phyloP scores from a whole-genome alignment of 2,797 vertebrate genomes.

The Aplochiton taeniatus region DNA sequence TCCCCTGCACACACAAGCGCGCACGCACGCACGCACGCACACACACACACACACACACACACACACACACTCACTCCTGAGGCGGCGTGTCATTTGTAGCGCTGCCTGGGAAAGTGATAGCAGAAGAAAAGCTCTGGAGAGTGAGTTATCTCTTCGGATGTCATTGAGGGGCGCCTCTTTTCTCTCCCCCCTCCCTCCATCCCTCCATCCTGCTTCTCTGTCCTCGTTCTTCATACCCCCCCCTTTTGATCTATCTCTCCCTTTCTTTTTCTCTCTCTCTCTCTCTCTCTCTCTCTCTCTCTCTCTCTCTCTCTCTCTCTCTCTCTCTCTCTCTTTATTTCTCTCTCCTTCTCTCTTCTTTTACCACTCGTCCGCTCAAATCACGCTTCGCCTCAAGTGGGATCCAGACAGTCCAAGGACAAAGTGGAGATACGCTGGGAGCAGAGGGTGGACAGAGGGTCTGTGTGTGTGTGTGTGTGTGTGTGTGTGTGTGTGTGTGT shows the following conservation, averaged over 20 bases:
- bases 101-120: slow-evolving; percentile 75
- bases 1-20: neutral
- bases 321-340: slow-evolving; percentile 51
- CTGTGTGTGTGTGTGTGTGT: neutral
- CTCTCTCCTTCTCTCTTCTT: slow-evolving; percentile 60
- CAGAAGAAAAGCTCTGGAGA: slow-evolving; percentile 72
- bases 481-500: slow-evolving; percentile 7
- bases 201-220: slow-evolving; percentile 6
- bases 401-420: slow-evolving; percentile 79
- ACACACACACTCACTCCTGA: slow-evolving; percentile 48
- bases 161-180: slow-evolving; percentile 71
- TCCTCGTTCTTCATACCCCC: slow-evolving; percentile 43
- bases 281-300: slow-evolving; percentile 59
- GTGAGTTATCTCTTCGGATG: slow-evolving; percentile 74
- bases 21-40: slow-evolving; percentile 13
- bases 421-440: slow-evolving; percentile 74
- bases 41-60: slow-evolving; percentile 29
- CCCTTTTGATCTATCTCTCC: slow-evolving; percentile 57
- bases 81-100: slow-evolving; percentile 55
- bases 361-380: slow-evolving; percentile 71
- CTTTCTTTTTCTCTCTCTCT: slow-evolving; percentile 15
- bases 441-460: slow-evolving; percentile 72
- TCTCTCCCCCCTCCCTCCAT: slow-evolving; percentile 38
- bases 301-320: slow-evolving; percentile 54
- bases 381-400: slow-evolving; percentile 72